Evolutionary conservation across 2,113 vertebrate species (phyloP), one percentile per base, ranked within the genome.

Genomic region (Gasterosteus aculeatus): DNA sequence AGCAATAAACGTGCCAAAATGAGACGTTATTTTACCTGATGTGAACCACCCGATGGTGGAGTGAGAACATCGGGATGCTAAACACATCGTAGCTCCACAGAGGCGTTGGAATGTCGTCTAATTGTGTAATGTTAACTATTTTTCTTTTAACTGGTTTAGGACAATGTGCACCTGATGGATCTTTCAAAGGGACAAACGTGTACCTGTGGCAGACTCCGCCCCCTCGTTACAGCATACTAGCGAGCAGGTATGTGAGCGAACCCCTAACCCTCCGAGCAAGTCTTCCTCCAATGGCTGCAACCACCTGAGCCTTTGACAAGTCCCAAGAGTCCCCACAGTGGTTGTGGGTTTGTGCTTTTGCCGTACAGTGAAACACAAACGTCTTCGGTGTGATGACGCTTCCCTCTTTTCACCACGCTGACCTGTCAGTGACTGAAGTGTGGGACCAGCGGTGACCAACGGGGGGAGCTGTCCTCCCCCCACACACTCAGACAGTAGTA

Each of bases 401-500:
- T 51, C 1, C 35, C 42, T 26, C 35, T 53, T 57, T 35, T 12
- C 33, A 51, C 19, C 16, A 7, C 44, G 44, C 47, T 10, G 7
- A 26, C 51, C 66, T 67, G 44, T 51, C 10, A 38, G 38, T 70
- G 76, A 72, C 72, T 64, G 41, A 41, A 10, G 58, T 2, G 58
- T 12, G 9, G 16, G 39, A 42, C 53, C 42, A 65, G 6, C 8
- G n/a, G 39, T 1, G 6, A 60, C 38, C 18, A 14, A 47, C 22
- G 1, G 22, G 1, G n/a, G 5, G 5, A 5, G 16, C 2, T 15
- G 49, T 26, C 22, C 22, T 26, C 41, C 41, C 41, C 41, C 42
- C 42, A 44, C 46, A 67, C 10, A 42, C 1, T 92, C 85, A 93
- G 82, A 89, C 91, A 0, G 93, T 90, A 8, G 93, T 94, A 47